Evolutionary conservation across 2,113 vertebrate genomes (phyloP), one percentile per base, ranked within the genome.

Genomic region (Toxotes jaculatrix): DNA sequence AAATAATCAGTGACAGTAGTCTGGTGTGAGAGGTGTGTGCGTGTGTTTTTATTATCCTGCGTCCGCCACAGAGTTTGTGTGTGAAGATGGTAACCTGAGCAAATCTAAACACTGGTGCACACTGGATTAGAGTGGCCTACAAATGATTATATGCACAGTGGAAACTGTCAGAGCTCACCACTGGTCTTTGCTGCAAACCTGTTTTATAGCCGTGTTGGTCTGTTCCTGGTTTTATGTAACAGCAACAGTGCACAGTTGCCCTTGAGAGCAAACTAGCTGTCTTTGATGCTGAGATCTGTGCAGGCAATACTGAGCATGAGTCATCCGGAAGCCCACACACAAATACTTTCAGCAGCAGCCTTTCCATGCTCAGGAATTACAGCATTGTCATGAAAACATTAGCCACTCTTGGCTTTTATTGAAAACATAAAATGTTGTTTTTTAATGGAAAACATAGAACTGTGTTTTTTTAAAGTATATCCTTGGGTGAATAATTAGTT

Each of bases 321-420:
- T 94, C 93, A 94, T 84, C 77, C 55, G 78, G 82, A 90, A 88
- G 87, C 88, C 89, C 87, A 88, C 93, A 93, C 91, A 91, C 89
- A 90, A 43, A 86, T 64, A 90, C 77, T 82, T 71, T 60, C 57
- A 82, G 85, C 79, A 77, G 73, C 83, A 90, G 89, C 73, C 84
- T 88, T 88, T 87, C 80, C 79, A 82, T 83, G 82, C 74, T 68
- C 36, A 67, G 64, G 80, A 87, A 89, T 92, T 80, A 86, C 61
- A 88, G 74, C 74, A 74, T 65, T 86, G 83, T 76, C 77, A 88
- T 80, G 61, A 87, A 82, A 82, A 77, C 76, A 75, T 68, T 80
- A 72, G 43, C 43, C 10, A 40, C 53, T 55, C 10, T 45, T 77
- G 45, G 49, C 57, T 43, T 63, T 53, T 63, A 23, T 63, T 69